These are phyloP conservation scores for Hololepta plana DNA, from an alignment of 2,888 invertebrate genomes.

Conservation along the genomic window DNA sequence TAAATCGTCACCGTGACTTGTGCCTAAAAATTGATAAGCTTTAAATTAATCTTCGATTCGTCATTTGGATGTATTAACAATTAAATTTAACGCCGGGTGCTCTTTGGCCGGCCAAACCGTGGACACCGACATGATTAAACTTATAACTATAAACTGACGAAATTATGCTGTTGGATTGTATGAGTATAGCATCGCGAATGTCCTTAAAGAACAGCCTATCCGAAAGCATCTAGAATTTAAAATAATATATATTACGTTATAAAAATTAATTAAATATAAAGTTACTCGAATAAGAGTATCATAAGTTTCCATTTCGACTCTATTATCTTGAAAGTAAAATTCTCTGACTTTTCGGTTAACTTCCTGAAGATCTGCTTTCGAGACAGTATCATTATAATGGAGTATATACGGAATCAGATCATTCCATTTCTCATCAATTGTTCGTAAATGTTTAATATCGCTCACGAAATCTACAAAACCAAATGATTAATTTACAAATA, in stretches of 20 bases:
- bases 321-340: conserved; percentile 19
- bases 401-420: conserved; percentile 22
- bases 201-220: no score
- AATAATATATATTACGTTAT: not conserved
- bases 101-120: no score
- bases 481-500: conserved; percentile 5
- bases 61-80: no score
- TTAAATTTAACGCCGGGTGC: no score
- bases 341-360: conserved; percentile 19
- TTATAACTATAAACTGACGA: no score
- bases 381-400: conserved; percentile 23
- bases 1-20: no score
- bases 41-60: no score
- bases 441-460: conserved; percentile 14
- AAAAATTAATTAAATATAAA: not conserved
- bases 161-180: no score
- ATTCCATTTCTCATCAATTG: conserved; percentile 21
- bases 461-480: conserved; percentile 18
- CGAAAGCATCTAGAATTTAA: not conserved
- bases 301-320: conserved; percentile 17
- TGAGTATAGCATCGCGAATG: no score
- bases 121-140: no score
- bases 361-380: conserved; percentile 11
- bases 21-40: no score
- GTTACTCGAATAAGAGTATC: conserved; percentile 15